Percentiles rank a stretch among this genome's conserved stretches.
Evolutionary conservation across 2,113 vertebrate species (phyloP).

Genomic region (Proteles cristata): DNA sequence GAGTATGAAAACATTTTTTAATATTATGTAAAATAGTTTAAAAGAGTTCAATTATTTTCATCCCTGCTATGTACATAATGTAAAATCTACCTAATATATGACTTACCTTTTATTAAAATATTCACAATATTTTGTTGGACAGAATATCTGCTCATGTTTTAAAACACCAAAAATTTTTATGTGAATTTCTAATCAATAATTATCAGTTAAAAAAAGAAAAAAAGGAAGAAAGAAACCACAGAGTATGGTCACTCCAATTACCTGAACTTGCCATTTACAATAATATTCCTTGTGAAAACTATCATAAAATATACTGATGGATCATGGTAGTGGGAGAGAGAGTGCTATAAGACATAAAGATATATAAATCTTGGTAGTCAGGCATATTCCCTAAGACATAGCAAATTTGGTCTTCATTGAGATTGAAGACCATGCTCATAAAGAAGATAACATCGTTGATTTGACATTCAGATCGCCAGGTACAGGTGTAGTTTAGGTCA

Average conservation of each 20-base stretch:
- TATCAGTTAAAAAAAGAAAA: background rate
- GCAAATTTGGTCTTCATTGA: background rate
- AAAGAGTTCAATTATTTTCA: background rate
- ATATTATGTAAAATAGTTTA: background rate
- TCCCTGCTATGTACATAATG: background rate
- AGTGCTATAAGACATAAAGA: background rate
- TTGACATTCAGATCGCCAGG: background rate
- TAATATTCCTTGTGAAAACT: background rate
- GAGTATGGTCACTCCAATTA: background rate
- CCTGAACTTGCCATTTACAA: background rate
- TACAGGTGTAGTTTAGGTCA: background rate
- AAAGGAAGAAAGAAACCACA: background rate
- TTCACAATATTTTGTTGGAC: background rate
- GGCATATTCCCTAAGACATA: background rate
- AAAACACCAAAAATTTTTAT: background rate
- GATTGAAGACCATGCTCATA: background rate
- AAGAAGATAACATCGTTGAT: background rate
- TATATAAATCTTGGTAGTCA: background rate
- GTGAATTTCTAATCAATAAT: background rate
- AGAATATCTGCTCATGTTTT: background rate
- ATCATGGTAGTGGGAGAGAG: background rate
- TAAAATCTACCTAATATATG: background rate
- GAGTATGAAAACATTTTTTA: background rate
- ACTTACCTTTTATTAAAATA: conserved; percentile 23
- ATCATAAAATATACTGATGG: background rate